A percentile compares a stretch with the other conserved stretches of the same genome.
These are phyloP conservation scores for Myrmophylax atrothorax DNA, from an alignment of 2,113 vertebrate species.

Conservation along the genomic window DNA sequence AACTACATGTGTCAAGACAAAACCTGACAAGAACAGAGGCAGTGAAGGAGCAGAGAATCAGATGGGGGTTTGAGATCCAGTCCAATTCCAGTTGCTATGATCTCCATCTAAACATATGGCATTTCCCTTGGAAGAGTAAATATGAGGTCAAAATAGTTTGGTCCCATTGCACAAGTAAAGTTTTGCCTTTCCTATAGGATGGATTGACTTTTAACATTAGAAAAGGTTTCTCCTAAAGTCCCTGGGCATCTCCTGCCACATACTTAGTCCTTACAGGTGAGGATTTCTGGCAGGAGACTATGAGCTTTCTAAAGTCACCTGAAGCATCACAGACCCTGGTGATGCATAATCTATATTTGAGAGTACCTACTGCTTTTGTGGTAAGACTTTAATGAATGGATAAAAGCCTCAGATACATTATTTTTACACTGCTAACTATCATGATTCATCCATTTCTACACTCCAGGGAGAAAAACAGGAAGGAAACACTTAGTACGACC, in stretches of 20 bases:
- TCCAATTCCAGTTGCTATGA: not conserved
- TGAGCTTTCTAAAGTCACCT: not conserved
- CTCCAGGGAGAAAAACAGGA: constrained; percentile 43
- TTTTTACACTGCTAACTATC: constrained; percentile 30
- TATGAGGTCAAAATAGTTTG: not conserved
- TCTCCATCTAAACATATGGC: not conserved
- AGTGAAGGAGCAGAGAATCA: not conserved
- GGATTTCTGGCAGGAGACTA: not conserved
- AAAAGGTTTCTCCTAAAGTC: not conserved
- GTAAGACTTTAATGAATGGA: not conserved
- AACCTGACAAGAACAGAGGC: not conserved
- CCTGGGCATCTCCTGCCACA: not conserved
- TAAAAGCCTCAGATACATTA: constrained; percentile 4
- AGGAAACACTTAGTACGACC: constrained; percentile 45
- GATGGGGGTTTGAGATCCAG: not conserved
- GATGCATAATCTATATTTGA: not conserved
- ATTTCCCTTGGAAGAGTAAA: not conserved
- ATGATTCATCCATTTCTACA: constrained; percentile 38
- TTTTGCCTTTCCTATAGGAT: not conserved
- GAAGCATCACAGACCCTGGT: not conserved
- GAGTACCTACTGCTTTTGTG: not conserved
- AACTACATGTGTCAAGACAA: not conserved
- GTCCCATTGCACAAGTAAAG: not conserved
- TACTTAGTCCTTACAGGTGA: not conserved
- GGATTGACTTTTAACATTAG: not conserved